These are phyloP conservation scores for Mastacembelus armatus DNA, from an alignment of 2,797 vertebrate species.

Conservation along the genomic window DNA sequence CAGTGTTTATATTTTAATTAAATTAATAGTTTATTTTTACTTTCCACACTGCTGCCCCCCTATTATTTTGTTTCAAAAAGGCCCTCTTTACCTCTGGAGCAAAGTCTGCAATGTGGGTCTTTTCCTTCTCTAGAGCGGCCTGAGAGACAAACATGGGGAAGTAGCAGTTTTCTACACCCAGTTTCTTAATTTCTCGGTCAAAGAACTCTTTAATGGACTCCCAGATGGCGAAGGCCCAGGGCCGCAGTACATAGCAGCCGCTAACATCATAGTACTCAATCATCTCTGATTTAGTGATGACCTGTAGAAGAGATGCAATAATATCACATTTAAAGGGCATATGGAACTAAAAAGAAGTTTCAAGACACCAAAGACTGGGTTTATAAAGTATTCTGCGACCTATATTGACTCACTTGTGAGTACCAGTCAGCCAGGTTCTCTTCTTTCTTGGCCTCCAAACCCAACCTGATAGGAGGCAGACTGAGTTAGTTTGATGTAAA, in stretches of 20 bases:
- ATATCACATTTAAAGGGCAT: neutral
- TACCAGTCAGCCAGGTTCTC: conserved; percentile 98
- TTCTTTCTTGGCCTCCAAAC: conserved; percentile 96
- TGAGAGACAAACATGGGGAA: conserved; percentile 99
- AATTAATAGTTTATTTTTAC: neutral
- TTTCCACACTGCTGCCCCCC: neutral
- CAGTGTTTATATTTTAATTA: too few species aligned
- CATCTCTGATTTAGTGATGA: conserved; percentile 99
- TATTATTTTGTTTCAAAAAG: neutral
- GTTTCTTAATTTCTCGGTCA: conserved; percentile 93
- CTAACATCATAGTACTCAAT: conserved; percentile 99
- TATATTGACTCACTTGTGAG: conserved; percentile 90
- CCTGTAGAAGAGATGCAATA: conserved; percentile 78
- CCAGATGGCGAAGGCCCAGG: conserved; percentile 96
- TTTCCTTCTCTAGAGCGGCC: conserved; percentile 95
- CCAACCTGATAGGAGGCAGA: conserved; percentile 83
- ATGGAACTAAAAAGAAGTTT: neutral
- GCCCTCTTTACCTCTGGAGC: conserved; percentile 92
- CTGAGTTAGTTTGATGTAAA: neutral
- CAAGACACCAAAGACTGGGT: neutral
- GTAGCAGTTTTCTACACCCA: conserved; percentile 99
- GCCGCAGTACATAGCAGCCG: conserved; percentile 96
- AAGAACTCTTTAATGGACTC: conserved; percentile 95
- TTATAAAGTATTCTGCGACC: neutral
- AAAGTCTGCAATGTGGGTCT: conserved; percentile 94